phyloP scores from a whole-genome alignment of 1,140 invertebrate species.

The Fopius arisanus region DNA sequence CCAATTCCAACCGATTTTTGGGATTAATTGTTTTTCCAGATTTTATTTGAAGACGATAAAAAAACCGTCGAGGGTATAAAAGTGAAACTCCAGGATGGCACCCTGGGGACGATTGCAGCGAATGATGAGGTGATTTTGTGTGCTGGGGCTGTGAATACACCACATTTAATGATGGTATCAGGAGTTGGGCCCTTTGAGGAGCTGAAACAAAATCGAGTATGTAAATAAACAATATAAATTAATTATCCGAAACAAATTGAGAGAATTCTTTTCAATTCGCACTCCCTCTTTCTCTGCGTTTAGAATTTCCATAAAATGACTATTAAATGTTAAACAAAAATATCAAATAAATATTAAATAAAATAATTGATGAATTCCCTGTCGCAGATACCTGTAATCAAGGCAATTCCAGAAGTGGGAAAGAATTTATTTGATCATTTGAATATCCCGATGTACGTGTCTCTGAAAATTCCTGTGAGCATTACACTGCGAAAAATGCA shows the following conservation, averaged over 20 bases:
- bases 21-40: conserved; percentile 36
- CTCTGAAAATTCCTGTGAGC: conserved; percentile 69
- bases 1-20: no score
- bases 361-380: conserved; percentile 26
- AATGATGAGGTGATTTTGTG: conserved; percentile 76
- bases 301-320: no score
- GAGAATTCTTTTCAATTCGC: no score
- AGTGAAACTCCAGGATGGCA: conserved; percentile 60
- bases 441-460: conserved; percentile 74
- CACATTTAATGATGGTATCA: conserved; percentile 77
- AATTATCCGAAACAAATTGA: no score
- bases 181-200: conserved; percentile 69
- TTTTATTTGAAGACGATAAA: conserved; percentile 45
- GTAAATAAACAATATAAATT: no score
- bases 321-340: no score
- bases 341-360: neutral
- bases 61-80: conserved; percentile 60
- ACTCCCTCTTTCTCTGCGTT: no score
- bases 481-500: conserved; percentile 72
- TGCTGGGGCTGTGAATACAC: conserved; percentile 75
- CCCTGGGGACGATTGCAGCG: conserved; percentile 63
- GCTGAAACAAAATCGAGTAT: conserved; percentile 60
- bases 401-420: conserved; percentile 69
- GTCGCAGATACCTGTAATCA: conserved; percentile 62
- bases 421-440: conserved; percentile 77